Evolutionary conservation across 2,888 invertebrate genomes (phyloP), one percentile per base, ranked within the genome.

Genomic region (Sycophila texana): DNA sequence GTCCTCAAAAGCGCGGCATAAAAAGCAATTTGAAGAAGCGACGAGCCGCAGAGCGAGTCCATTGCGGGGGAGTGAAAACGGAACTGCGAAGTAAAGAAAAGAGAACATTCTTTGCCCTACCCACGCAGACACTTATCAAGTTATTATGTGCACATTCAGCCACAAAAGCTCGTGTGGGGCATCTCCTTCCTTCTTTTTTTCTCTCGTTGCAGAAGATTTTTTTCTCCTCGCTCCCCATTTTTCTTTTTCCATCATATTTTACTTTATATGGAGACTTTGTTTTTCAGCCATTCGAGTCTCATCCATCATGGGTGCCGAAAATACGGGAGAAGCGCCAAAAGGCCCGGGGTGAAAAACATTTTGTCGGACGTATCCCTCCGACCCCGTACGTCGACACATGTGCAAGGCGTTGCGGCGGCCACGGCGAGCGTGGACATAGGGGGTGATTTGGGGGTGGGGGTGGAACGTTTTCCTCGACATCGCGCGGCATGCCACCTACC

Each of bases 211-310:
- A 39, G 30, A 39, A 63, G 4, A 61, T 63, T 63, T 39, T 61
- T 39, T 63, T 39, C 30, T 39, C n/a, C 1, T 5, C 18, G 5
- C 39, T 39, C 39, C 4, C 39, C 39, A 39, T 20, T 55, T 13
- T 47, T 70, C 47, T 22, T 51, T 47, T 16, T 39, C 30, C 3
- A 39, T 39, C n/a, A 18, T 20, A 47, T 66, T 65, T 74, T 14
- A 13, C 49, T 66, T 74, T 74, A 67, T 74, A 67, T 39, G 67
- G 39, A 51, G 74, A 74, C 51, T 49, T 75, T 68, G 61, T 75
- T 67, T 66, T 74, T 67, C 26, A 49, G 63, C 4, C 5, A 12
- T 13, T 39, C 12, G 13, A 10, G 55, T 55, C 51, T 26, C 67
- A 67, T 74, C 74, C 74, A 60, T 74, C 74, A 60, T 60, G 13